Conservation (phyloP, 2,113 vertebrate genomes). For the Litocranius walleri region DNA sequence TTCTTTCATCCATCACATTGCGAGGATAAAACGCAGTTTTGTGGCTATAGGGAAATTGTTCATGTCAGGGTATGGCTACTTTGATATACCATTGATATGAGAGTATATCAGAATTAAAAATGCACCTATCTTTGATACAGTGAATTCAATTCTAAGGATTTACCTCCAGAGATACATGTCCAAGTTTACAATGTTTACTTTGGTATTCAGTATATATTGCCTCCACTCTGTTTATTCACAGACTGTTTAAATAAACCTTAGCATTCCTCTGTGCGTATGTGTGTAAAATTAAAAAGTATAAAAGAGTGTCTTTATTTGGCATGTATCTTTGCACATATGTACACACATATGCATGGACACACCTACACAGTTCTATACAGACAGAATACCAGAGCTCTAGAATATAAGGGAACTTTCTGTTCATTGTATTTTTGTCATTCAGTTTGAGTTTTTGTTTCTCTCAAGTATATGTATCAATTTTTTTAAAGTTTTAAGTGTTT, state of each 20-base stretch:
- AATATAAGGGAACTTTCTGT: not conserved
- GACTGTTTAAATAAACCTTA: not conserved
- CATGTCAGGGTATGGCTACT: not conserved
- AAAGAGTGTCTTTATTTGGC: not conserved
- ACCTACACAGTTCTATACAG: not conserved
- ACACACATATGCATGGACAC: not conserved
- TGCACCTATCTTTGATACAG: not conserved
- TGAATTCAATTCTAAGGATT: not conserved
- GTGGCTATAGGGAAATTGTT: not conserved
- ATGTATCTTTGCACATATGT: not conserved
- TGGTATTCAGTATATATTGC: not conserved
- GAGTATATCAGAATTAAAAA: not conserved
- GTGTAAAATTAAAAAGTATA: not conserved
- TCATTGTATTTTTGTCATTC: not conserved
- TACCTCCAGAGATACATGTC: not conserved
- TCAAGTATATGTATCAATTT: not conserved
- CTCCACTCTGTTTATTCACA: not conserved
- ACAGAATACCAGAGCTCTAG: not conserved
- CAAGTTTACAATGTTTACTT: not conserved
- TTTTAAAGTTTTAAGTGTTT: not conserved
- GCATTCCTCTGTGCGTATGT: not conserved
- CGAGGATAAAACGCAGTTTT: not conserved
- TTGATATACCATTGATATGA: not conserved
- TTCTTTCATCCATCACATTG: not conserved
- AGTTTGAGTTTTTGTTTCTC: conserved; percentile 15